phyloP scores from a whole-genome alignment of 2,113 vertebrate species.

The Colius striatus region DNA sequence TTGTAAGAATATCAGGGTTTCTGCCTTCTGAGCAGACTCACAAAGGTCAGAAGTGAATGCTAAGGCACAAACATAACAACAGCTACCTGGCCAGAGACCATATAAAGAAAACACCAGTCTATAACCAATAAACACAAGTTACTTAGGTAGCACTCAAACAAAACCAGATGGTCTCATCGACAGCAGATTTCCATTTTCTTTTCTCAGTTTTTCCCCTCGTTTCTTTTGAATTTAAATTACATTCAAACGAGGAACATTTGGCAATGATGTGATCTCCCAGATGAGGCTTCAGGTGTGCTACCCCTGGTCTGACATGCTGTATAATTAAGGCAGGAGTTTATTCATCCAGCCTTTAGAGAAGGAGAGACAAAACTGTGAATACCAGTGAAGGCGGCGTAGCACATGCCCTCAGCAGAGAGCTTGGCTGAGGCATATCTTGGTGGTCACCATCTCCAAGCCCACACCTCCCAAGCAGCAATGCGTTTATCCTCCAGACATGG shows the following conservation, averaged over 20 bases:
- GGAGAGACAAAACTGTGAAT: not conserved
- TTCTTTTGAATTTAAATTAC: not conserved
- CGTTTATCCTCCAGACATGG: not conserved
- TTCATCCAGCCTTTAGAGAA: not conserved
- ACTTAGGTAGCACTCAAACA: slow-evolving; percentile 61
- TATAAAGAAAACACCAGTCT: slow-evolving; percentile 20
- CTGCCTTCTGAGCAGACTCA: not conserved
- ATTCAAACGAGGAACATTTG: not conserved
- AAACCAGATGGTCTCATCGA: slow-evolving; percentile 48
- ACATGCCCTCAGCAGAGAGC: not conserved
- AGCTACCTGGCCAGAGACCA: not conserved
- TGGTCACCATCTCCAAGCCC: slow-evolving; percentile 5
- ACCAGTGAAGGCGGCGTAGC: not conserved
- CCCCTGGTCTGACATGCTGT: accelerated
- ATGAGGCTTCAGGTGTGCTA: not conserved
- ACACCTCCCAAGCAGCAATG: slow-evolving; percentile 3
- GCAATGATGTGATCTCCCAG: not conserved
- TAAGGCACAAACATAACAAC: not conserved
- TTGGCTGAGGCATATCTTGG: not conserved
- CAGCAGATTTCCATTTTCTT: not conserved
- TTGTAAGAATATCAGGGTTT: not conserved
- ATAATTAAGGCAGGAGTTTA: not conserved
- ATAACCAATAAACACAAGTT: slow-evolving; percentile 63
- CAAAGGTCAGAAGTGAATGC: not conserved
- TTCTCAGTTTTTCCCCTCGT: not conserved